Evolutionary conservation across 2,113 vertebrate species (phyloP).

Genomic region (Greenwoodochromis staneri): DNA sequence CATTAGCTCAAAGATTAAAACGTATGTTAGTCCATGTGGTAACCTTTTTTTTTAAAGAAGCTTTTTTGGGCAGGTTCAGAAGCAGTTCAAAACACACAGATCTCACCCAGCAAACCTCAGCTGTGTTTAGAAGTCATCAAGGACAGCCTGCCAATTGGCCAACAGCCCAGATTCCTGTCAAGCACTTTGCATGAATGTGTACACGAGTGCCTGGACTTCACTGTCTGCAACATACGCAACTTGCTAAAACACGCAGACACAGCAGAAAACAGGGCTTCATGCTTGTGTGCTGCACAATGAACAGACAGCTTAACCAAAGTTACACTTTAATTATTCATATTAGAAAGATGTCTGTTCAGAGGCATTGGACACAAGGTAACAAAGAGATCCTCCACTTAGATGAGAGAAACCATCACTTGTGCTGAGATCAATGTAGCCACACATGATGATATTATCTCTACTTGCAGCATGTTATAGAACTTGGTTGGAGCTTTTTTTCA

Average conservation of each 20-base stretch:
- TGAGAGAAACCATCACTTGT: background rate
- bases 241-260: background rate
- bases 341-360: background rate
- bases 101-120: background rate
- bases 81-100: background rate
- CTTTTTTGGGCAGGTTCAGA: background rate
- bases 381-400: background rate
- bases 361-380: background rate
- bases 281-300: background rate
- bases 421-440: background rate
- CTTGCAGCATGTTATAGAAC: background rate
- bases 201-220: background rate
- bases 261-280: background rate
- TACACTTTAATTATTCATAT: background rate
- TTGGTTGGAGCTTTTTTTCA: background rate
- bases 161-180: background rate
- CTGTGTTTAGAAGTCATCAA: constrained; percentile 7
- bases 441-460: background rate
- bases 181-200: background rate
- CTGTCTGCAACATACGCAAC: background rate
- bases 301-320: background rate
- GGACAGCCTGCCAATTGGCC: constrained; percentile 4
- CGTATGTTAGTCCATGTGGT: background rate
- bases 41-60: background rate
- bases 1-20: background rate